These are phyloP conservation scores for Butastur rufipennis DNA, from an alignment of 2,113 vertebrate species.

Conservation along the genomic window DNA sequence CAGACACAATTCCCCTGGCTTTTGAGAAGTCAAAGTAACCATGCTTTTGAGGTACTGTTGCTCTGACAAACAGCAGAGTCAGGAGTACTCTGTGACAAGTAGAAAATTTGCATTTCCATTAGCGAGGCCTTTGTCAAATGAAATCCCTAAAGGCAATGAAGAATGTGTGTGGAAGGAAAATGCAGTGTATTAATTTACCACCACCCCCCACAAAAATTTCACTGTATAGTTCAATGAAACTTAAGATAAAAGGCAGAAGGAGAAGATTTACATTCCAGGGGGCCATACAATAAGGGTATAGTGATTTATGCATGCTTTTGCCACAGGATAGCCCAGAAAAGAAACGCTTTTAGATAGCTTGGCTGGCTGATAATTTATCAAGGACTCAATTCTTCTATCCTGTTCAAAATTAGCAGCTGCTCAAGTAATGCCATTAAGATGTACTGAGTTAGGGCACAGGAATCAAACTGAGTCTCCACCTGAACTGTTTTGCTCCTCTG, in stretches of 20 bases:
- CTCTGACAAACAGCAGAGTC: slow-evolving; percentile 44
- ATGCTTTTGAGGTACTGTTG: not conserved
- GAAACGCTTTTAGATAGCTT: not conserved
- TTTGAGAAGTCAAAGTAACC: not conserved
- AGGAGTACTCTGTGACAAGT: slow-evolving; percentile 58
- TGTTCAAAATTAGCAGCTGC: not conserved
- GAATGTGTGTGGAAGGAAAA: slow-evolving; percentile 39
- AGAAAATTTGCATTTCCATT: slow-evolving; percentile 76
- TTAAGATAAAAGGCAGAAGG: slow-evolving; percentile 42
- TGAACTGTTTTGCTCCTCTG: not conserved
- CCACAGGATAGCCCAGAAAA: not conserved
- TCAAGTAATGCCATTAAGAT: not conserved
- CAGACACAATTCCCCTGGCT: not conserved
- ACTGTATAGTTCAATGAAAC: not conserved
- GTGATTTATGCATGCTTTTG: not conserved
- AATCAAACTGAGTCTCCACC: not conserved
- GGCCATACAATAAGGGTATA: not conserved
- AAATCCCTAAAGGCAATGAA: slow-evolving; percentile 61
- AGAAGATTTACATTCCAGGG: not conserved
- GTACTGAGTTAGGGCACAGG: not conserved
- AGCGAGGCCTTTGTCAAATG: slow-evolving; percentile 60
- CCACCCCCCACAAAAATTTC: not conserved
- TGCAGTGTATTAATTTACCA: slow-evolving; percentile 3
- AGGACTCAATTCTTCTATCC: not conserved
- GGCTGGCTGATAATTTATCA: not conserved